Percentiles rank a stretch among this genome's conserved stretches.
Conservation (phyloP, 2,113 vertebrate genomes). For the Axis porcinus region DNA sequence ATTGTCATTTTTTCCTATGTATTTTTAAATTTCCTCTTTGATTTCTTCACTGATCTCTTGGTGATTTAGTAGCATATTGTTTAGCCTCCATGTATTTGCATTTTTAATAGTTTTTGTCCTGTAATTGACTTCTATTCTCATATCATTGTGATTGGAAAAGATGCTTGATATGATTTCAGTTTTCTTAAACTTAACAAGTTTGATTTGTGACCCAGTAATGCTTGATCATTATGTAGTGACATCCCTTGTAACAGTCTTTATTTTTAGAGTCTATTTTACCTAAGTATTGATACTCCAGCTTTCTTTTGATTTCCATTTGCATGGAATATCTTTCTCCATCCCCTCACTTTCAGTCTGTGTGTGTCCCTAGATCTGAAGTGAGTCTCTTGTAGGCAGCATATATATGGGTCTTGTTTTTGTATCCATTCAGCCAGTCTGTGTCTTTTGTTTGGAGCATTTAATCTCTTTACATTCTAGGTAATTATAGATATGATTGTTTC, state of each 20-base stretch:
- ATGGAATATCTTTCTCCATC: background rate
- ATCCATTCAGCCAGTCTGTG: background rate
- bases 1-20: background rate
- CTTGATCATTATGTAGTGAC: background rate
- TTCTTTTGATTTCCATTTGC: background rate
- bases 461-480: background rate
- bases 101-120: background rate
- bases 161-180: background rate
- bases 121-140: background rate
- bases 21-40: background rate
- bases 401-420: background rate
- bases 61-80: background rate
- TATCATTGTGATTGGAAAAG: background rate
- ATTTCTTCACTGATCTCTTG: background rate
- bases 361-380: background rate
- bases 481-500: background rate
- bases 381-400: background rate
- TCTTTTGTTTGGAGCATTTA: background rate
- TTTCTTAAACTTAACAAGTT: background rate
- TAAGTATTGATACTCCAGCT: background rate
- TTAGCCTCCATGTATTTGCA: background rate
- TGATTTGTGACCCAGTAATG: background rate
- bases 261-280: background rate
- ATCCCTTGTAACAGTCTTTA: background rate
- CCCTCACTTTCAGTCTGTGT: background rate